Evolutionary conservation across 2,113 vertebrate genomes (phyloP).

Genomic region (Eclectus roratus): DNA sequence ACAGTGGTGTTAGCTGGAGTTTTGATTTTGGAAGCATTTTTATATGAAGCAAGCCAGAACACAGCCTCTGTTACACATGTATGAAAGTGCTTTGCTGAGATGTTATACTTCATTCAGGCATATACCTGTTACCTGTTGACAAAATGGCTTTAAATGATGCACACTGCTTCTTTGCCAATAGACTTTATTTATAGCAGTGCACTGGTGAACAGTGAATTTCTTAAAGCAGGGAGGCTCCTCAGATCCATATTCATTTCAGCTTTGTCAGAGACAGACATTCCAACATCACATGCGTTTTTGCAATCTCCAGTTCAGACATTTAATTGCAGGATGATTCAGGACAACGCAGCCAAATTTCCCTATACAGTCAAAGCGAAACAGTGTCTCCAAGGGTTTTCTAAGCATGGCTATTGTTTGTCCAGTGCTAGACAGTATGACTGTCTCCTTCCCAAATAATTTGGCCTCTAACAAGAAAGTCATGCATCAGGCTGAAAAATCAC

Average conservation of each 20-base stretch:
- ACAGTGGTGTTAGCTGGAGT: neutral
- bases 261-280: conserved; percentile 11
- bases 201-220: neutral
- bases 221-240: neutral
- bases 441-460: conserved; percentile 21
- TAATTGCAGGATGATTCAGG: conserved; percentile 60
- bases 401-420: neutral
- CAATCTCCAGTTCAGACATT: neutral
- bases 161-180: neutral
- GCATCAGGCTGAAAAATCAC: neutral
- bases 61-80: neutral
- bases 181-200: neutral
- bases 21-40: neutral
- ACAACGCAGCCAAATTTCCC: conserved; percentile 23
- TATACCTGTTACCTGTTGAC: neutral
- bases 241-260: neutral
- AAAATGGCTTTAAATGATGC: neutral
- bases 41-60: neutral
- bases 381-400: conserved; percentile 2
- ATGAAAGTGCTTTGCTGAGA: neutral
- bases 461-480: neutral
- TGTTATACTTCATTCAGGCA: neutral
- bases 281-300: neutral
- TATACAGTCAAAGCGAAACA: neutral
- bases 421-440: neutral